These are phyloP conservation scores for Lissocephala sabroskyi DNA, from an alignment of 2,888 invertebrate genomes.

Conservation along the genomic window DNA sequence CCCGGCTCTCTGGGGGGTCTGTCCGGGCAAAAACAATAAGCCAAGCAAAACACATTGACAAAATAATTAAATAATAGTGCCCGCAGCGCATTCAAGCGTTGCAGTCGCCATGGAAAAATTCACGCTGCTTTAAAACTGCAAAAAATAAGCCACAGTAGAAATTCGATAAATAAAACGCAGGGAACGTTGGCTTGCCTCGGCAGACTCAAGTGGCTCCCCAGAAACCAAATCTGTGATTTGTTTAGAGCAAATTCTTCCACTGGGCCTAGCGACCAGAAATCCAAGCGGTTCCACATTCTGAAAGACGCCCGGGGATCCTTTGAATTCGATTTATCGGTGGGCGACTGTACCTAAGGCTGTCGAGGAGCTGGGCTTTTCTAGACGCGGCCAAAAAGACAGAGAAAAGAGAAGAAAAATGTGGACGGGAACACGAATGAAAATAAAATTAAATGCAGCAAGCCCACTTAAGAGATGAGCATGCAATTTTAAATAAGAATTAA, in stretches of 20 bases:
- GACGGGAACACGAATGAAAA: slow-evolving; percentile 35
- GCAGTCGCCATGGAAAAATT: slow-evolving; percentile 14
- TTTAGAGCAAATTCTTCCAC: no score
- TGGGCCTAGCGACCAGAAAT: no score
- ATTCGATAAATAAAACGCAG: neutral
- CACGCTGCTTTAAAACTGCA: neutral
- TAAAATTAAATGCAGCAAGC: slow-evolving; percentile 52
- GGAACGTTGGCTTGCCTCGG: no score
- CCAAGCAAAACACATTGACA: slow-evolving; percentile 45
- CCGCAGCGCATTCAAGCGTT: slow-evolving; percentile 42
- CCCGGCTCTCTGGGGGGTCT: slow-evolving; percentile 19
- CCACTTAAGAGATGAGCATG: slow-evolving; percentile 57
- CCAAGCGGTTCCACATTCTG: no score
- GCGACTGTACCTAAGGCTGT: no score
- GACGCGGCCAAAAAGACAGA: neutral
- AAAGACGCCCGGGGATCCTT: no score
- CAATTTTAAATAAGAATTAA: slow-evolving; percentile 59
- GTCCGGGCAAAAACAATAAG: slow-evolving; percentile 7
- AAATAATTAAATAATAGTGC: slow-evolving; percentile 61
- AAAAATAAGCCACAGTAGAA: neutral
- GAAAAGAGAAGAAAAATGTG: neutral
- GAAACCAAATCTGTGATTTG: no score
- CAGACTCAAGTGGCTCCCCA: no score
- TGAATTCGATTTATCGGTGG: no score
- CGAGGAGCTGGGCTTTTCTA: no score